phyloP scores from a whole-genome alignment of 2,113 vertebrate species.

The Pomatorhinus ruficollis region DNA sequence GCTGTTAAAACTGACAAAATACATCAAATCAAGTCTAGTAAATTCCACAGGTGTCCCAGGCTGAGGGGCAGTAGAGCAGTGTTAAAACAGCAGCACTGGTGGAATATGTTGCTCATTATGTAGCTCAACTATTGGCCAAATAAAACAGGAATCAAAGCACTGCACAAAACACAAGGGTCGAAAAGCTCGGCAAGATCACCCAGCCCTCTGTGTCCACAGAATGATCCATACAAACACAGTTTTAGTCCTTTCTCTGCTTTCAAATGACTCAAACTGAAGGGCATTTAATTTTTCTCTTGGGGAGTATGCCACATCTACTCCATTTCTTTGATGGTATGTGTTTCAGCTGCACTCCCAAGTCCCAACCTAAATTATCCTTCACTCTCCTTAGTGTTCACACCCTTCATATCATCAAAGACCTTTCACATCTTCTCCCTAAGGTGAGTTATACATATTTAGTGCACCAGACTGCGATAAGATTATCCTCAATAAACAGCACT shows the following conservation, averaged over 20 bases:
- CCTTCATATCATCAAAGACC: constrained; percentile 52
- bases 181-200: neutral
- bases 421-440: constrained; percentile 49
- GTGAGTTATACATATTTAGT: constrained; percentile 49
- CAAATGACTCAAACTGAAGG: neutral
- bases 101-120: rapidly evolving
- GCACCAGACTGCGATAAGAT: constrained; percentile 27
- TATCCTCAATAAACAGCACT: constrained; percentile 31
- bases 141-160: neutral
- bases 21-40: neutral
- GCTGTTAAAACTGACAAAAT: neutral
- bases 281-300: neutral
- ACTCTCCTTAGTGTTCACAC: constrained; percentile 60
- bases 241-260: neutral
- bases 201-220: neutral
- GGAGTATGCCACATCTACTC: neutral
- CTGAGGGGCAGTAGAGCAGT: neutral
- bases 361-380: constrained; percentile 58
- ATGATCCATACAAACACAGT: neutral
- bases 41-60: neutral
- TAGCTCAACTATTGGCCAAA: neutral
- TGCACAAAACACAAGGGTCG: neutral
- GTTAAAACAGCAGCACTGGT: neutral
- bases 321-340: constrained; percentile 2
- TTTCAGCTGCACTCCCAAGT: constrained; percentile 44